Base-by-base conservation (phyloP, 1,140 invertebrate genomes). In the Aleiodes sp. region DNA sequence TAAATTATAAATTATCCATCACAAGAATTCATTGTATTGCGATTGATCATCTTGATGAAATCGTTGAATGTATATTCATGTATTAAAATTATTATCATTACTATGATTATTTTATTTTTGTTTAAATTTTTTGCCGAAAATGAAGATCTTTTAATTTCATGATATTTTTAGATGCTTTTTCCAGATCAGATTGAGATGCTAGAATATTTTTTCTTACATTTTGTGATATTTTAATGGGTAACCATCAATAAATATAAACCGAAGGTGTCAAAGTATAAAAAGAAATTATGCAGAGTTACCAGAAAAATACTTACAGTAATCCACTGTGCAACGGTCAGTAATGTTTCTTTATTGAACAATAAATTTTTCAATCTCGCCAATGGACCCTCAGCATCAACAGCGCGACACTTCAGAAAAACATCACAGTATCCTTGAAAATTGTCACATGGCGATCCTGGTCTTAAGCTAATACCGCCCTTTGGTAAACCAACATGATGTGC, bases 341-440 rank as follows among this genome's bases (percentile, higher is more conserved):
- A 88, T 3, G 96, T 99, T 80, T 97, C 91, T 72, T 90, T 92
- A 82, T 98, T 98, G 76, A 99, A 94, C 8, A 99, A 89, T 4
- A 99, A 88, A 87, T 99, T 99, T 88, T 99, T 99, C 24, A 99
- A 89, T 72, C 96, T 90, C 12, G 96, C 96, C 71, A 99, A 87
- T 16, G 98, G 98, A 37, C 98, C 98, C 80, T 99, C 98, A 0
- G 97, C 96, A 87, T 99, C 98, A 10, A 99, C 96, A 1, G 95
- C 94, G 73, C 98, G 91, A 84, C 98, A 99, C 86, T 98, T 98
- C 21, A 96, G 90, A 87, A 99, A 99, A 60, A 99, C 97, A 87
- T 99, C 98, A 88, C 98, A 99, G 86, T 99, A 99, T 62, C 96
- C 95, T 92, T 96, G 94, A 87, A 97, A 99, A 87, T 99, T 98